A percentile compares a stretch with the other conserved stretches of the same genome.
These are phyloP conservation scores for Podotricha telesiphe DNA, from an alignment of 2,888 invertebrate species.

Conservation along the genomic window DNA sequence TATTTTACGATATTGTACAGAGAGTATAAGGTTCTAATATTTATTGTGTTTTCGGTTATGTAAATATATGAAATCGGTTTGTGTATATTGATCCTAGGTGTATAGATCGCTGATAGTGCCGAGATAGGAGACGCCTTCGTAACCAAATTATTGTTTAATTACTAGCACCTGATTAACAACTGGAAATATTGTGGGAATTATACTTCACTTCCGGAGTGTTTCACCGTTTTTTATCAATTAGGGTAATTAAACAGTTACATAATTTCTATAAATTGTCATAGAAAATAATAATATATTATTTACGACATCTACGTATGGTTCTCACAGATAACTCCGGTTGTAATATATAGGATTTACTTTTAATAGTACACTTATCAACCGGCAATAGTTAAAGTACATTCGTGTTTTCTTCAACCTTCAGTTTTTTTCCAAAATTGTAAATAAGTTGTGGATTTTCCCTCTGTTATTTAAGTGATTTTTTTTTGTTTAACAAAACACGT, in stretches of 20 bases:
- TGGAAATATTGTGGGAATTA: constrained; percentile 7
- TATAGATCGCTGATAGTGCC: constrained; percentile 25
- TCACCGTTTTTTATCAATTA: too few species aligned
- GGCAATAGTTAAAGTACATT: constrained; percentile 24
- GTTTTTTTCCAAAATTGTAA: constrained; percentile 58
- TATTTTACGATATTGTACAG: constrained; percentile 70
- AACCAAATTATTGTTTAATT: neutral
- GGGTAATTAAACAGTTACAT: neutral
- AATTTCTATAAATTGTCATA: neutral
- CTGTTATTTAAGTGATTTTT: constrained; percentile 49
- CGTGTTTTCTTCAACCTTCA: constrained; percentile 40
- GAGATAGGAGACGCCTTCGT: constrained; percentile 8
- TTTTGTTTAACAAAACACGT: constrained; percentile 64
- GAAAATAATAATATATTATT: neutral
- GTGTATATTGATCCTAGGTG: constrained; percentile 39
- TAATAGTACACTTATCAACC: constrained; percentile 23
- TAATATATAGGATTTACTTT: constrained; percentile 31
- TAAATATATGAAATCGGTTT: constrained; percentile 59
- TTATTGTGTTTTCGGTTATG: constrained; percentile 68
- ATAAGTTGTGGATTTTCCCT: constrained; percentile 51
- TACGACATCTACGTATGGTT: neutral
- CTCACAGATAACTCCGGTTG: neutral
- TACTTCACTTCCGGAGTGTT: neutral
- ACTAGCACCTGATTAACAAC: neutral
- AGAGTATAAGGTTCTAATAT: constrained; percentile 76